phyloP scores from a whole-genome alignment of 2,113 vertebrate species.

The Zosterops japonicus region DNA sequence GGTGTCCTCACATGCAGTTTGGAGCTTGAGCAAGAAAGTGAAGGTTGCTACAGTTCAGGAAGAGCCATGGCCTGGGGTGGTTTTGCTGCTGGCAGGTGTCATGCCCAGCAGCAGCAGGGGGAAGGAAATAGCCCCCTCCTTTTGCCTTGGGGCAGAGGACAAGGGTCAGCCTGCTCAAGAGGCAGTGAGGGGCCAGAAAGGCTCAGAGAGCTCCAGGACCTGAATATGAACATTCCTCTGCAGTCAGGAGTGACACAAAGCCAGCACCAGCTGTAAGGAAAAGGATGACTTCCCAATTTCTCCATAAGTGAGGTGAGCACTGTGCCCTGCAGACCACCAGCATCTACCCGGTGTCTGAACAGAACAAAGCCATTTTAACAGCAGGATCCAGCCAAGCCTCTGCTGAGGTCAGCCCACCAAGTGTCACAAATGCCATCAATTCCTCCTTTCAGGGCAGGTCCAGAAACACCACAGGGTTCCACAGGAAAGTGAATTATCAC shows the following conservation, averaged over 20 bases:
- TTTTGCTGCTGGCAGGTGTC: too few species aligned
- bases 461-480: not conserved
- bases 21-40: not conserved
- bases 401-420: not conserved
- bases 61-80: fast-evolving
- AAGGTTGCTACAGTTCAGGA: not conserved
- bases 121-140: not conserved
- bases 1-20: not conserved
- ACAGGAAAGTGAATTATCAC: not conserved
- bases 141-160: not conserved
- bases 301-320: not conserved
- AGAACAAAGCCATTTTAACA: not conserved
- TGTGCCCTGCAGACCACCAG: not conserved
- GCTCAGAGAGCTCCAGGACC: not conserved
- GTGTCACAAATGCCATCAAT: not conserved
- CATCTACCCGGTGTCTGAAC: not conserved
- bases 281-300: not conserved
- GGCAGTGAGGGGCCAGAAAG: not conserved
- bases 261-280: not conserved
- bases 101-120: too few species aligned
- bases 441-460: not conserved
- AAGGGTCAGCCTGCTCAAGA: not conserved
- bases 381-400: not conserved
- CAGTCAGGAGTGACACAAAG: not conserved
- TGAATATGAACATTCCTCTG: not conserved